Percentiles rank a stretch among this genome's conserved stretches.
Conservation (phyloP, 2,113 vertebrate species). For the Lepisosteus oculatus region DNA sequence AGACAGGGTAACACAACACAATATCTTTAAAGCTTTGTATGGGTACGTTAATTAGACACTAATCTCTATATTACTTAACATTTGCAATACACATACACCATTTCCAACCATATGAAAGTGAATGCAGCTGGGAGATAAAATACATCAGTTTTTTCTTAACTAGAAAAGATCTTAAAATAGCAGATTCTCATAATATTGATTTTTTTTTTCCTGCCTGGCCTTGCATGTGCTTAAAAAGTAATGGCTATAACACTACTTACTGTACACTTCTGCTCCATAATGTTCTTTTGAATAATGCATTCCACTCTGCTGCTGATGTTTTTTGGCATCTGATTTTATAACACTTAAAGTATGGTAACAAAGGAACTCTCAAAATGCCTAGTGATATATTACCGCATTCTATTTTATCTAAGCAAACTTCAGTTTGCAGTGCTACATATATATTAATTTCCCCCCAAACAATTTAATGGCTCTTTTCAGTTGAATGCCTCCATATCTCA, state of each 20-base stretch:
- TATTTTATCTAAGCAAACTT: conserved; percentile 5
- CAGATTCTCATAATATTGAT: too few relatives aligned
- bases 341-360: conserved; percentile 4
- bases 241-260: conserved; percentile 1
- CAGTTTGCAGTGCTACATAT: background rate
- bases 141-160: too few relatives aligned
- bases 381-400: conserved; percentile 8
- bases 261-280: conserved; percentile 10
- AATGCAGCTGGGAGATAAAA: too few relatives aligned
- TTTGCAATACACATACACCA: too few relatives aligned
- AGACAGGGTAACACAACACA: too few relatives aligned
- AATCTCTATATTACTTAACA: too few relatives aligned
- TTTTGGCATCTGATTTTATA: conserved; percentile 5
- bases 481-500: conserved; percentile 8
- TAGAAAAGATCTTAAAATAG: too few relatives aligned
- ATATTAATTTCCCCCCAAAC: conserved; percentile 8
- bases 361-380: conserved; percentile 3
- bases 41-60: too few relatives aligned
- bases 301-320: background rate
- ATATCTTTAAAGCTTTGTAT: too few relatives aligned
- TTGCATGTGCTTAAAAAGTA: conserved; percentile 11
- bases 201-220: too few relatives aligned
- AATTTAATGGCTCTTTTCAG: conserved; percentile 7
- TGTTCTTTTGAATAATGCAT: conserved; percentile 19
- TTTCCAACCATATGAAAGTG: too few relatives aligned